A percentile compares a stretch with the other conserved stretches of the same genome.
These are phyloP conservation scores for Druceiella hillmani DNA, from an alignment of 2,888 invertebrate species.

Conservation along the genomic window DNA sequence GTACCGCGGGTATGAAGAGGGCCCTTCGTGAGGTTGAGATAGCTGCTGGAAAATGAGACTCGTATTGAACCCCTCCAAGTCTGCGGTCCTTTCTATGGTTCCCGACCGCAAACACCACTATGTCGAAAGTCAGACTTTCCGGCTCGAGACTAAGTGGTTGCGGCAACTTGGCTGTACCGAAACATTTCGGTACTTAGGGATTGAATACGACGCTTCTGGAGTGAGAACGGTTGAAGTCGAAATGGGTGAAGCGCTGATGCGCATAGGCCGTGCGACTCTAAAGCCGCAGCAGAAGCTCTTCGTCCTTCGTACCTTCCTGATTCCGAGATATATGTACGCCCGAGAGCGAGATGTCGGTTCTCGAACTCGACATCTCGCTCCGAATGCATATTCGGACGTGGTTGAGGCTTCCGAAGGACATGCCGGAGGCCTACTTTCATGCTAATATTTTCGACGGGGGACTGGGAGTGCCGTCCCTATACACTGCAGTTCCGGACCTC, in stretches of 20 bases:
- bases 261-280: constrained; percentile 29
- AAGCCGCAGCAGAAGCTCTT: constrained; percentile 34
- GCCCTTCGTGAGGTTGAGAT: constrained; percentile 25
- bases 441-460: constrained; percentile 23
- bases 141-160: constrained; percentile 9
- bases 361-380: constrained; percentile 28
- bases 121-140: constrained; percentile 18
- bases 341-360: constrained; percentile 30
- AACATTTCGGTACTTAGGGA: constrained; percentile 27
- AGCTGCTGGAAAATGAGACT: neutral
- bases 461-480: constrained; percentile 25
- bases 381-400: constrained; percentile 25
- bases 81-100: constrained; percentile 26
- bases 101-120: constrained; percentile 26
- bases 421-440: constrained; percentile 29
- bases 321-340: constrained; percentile 32
- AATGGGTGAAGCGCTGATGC: constrained; percentile 23
- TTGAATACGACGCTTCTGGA: constrained; percentile 29
- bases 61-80: constrained; percentile 24
- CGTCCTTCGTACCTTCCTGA: constrained; percentile 29
- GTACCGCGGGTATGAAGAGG: constrained; percentile 28
- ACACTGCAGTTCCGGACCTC: constrained; percentile 24
- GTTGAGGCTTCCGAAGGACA: constrained; percentile 28
- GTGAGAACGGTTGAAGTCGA: too few relatives aligned
- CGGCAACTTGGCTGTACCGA: constrained; percentile 24